Evolutionary conservation across 2,797 vertebrate species (phyloP).

Genomic region (Scolopax bukidnonensis): DNA sequence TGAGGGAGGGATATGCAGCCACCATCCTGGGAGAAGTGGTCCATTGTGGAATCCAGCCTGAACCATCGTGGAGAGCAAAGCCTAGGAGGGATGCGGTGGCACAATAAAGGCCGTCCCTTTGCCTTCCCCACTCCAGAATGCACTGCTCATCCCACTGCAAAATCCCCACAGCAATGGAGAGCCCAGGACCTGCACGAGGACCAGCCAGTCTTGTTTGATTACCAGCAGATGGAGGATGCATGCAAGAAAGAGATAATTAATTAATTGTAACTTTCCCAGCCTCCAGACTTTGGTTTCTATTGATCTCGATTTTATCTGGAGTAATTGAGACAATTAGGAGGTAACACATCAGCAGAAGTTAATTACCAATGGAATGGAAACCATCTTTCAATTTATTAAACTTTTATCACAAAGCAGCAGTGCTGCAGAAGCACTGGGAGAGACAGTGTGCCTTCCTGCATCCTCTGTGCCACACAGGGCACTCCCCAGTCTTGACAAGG

Average conservation of each 20-base stretch:
- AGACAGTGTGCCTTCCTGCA: rapidly evolving
- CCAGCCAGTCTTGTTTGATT: background rate
- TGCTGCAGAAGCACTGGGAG: background rate
- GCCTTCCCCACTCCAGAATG: background rate
- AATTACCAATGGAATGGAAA: conserved; percentile 74
- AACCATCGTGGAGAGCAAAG: background rate
- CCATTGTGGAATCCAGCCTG: background rate
- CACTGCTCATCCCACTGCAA: background rate
- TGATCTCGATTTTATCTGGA: conserved; percentile 75
- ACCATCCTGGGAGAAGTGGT: background rate
- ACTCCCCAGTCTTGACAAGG: background rate
- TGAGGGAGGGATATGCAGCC: background rate
- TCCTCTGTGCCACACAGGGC: rapidly evolving
- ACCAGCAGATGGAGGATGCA: conserved; percentile 65
- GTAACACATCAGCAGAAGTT: conserved; percentile 58
- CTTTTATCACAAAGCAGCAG: conserved; percentile 56
- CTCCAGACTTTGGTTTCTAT: conserved; percentile 69
- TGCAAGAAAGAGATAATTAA: conserved; percentile 68
- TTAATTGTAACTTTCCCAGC: conserved; percentile 75
- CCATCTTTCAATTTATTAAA: conserved; percentile 74
- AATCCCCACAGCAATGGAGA: background rate
- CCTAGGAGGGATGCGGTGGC: background rate
- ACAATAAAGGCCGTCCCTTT: background rate
- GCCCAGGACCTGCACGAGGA: background rate
- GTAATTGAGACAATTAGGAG: conserved; percentile 78